A percentile compares a stretch with the other conserved stretches of the same genome.
Conservation (phyloP, 2,888 invertebrate genomes). For the Neoascia interrupta region DNA sequence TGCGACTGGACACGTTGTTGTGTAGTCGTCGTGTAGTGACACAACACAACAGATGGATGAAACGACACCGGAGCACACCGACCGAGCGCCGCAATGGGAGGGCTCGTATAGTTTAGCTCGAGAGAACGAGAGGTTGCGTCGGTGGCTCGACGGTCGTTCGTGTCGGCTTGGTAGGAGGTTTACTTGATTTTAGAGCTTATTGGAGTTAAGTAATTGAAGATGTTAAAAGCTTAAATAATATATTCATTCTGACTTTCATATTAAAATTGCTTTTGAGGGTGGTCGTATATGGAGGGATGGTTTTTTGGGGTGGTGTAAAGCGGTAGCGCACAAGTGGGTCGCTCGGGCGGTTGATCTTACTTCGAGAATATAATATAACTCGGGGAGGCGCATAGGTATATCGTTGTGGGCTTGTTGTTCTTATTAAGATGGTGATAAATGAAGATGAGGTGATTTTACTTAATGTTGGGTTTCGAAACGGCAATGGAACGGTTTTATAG, state of each 20-base stretch:
- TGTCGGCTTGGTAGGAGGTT: too few relatives aligned
- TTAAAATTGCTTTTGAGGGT: slow-evolving; percentile 68
- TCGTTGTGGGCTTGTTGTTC: slow-evolving; percentile 12
- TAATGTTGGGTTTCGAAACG: slow-evolving; percentile 33
- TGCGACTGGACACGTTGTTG: slow-evolving; percentile 13
- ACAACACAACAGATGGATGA: slow-evolving; percentile 51
- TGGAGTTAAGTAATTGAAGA: slow-evolving; percentile 74
- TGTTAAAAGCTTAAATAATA: slow-evolving; percentile 73
- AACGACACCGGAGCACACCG: neutral
- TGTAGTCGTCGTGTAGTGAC: slow-evolving; percentile 51
- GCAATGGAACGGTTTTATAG: slow-evolving; percentile 42
- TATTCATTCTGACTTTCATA: slow-evolving; percentile 70
- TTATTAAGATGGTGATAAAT: slow-evolving; percentile 54
- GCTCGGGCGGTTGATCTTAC: slow-evolving; percentile 36
- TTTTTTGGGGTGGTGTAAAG: neutral
- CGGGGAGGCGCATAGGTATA: neutral
- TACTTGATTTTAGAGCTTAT: slow-evolving; percentile 71
- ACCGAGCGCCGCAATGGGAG: neutral
- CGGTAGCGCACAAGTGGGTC: slow-evolving; percentile 19
- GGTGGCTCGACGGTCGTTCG: too few relatives aligned
- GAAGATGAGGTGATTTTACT: slow-evolving; percentile 56
- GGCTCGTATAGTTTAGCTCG: too few relatives aligned
- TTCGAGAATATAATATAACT: slow-evolving; percentile 12
- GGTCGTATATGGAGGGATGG: slow-evolving; percentile 1
- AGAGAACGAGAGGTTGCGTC: slow-evolving; percentile 8